Evolutionary conservation across 2,113 vertebrate genomes (phyloP).

Genomic region (Oryzias woworae): DNA sequence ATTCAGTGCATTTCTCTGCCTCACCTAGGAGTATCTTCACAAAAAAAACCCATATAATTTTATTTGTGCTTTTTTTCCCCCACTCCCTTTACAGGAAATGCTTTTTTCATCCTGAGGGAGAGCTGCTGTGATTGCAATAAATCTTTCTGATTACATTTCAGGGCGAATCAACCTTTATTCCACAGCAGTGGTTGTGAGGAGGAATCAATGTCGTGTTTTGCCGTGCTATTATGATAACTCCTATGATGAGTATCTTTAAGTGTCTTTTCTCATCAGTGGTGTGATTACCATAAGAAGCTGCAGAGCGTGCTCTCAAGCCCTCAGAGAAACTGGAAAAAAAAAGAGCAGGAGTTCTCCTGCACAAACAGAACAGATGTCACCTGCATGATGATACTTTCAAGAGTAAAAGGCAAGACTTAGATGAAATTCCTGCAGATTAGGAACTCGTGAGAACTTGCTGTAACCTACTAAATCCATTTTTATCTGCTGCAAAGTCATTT

Average conservation of each 20-base stretch:
- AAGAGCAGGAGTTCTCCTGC: slow-evolving; percentile 2
- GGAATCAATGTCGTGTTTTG: slow-evolving; percentile 27
- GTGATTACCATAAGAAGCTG: slow-evolving; percentile 29
- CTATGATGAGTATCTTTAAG: slow-evolving; percentile 27
- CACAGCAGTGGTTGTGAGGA: background rate
- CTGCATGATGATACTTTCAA: background rate
- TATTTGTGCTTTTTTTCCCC: slow-evolving; percentile 19
- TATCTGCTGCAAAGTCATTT: no score
- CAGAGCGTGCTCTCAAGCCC: slow-evolving; percentile 15
- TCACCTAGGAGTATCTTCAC: slow-evolving; percentile 7
- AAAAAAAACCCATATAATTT: slow-evolving; percentile 7
- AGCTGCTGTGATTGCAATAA: slow-evolving; percentile 35
- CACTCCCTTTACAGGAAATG: slow-evolving; percentile 1
- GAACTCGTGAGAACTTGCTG: no score
- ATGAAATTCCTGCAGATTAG: background rate
- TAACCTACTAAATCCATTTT: no score
- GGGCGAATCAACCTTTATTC: slow-evolving; percentile 31
- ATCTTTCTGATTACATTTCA: slow-evolving; percentile 45
- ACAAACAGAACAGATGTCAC: background rate
- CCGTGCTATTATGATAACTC: slow-evolving; percentile 22
- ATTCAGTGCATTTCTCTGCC: background rate
- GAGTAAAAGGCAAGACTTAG: background rate
- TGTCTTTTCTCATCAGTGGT: slow-evolving; percentile 40
- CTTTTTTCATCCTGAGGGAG: slow-evolving; percentile 11
- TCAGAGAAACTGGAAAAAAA: slow-evolving; percentile 18